Evolutionary conservation across 2,113 vertebrate genomes (phyloP).

Genomic region (Clarias magur): DNA sequence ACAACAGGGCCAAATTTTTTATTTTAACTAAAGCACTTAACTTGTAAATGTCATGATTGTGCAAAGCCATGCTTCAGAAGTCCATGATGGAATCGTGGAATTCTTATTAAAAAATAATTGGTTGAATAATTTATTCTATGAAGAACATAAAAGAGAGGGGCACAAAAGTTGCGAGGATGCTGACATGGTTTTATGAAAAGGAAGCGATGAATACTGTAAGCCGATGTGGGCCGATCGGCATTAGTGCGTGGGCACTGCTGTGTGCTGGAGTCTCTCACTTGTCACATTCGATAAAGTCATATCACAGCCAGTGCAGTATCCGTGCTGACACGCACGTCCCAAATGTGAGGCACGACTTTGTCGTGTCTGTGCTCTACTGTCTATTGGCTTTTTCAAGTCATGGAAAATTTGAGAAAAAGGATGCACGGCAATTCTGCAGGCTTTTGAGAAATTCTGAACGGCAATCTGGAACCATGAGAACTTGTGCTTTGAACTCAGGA

Average conservation of each 20-base stretch:
- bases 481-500: background rate
- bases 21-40: background rate
- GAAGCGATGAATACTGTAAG: background rate
- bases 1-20: too few species aligned
- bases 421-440: background rate
- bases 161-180: background rate
- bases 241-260: conserved; percentile 5
- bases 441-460: background rate
- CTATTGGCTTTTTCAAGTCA: background rate
- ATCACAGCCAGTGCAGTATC: background rate
- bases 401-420: conserved; percentile 1
- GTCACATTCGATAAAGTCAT: conserved; percentile 34
- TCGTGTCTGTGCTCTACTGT: background rate
- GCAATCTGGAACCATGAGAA: background rate
- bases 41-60: background rate
- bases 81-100: background rate
- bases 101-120: background rate
- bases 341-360: background rate
- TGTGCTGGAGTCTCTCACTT: conserved; percentile 18
- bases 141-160: too few species aligned
- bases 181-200: background rate
- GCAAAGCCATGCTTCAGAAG: background rate
- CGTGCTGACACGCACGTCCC: conserved; percentile 20
- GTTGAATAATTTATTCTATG: background rate
- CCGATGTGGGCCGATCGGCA: background rate